These are phyloP conservation scores for Tupaia chinensis DNA, from an alignment of 2,113 vertebrate genomes.

Conservation along the genomic window DNA sequence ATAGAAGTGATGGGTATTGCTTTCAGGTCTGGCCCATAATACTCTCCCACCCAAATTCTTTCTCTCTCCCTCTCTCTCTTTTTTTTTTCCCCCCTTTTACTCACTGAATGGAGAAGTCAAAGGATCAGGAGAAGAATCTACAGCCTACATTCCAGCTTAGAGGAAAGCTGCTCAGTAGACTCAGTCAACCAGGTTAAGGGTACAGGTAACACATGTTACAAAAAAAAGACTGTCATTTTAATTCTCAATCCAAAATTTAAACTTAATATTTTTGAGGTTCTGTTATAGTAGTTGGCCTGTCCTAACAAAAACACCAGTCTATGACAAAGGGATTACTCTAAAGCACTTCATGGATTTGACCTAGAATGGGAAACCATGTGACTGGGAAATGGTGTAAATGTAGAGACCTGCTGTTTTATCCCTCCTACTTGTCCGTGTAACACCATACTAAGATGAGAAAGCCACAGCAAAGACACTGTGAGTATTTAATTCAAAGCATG, in stretches of 20 bases:
- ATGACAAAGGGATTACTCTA: neutral
- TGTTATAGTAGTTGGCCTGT: neutral
- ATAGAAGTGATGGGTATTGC: neutral
- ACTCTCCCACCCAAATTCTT: neutral
- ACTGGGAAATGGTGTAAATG: neutral
- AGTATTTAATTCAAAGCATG: neutral
- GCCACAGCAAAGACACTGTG: neutral
- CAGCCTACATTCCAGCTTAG: neutral
- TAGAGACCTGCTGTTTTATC: neutral
- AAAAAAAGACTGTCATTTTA: slow-evolving; percentile 1
- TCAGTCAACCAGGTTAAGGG: neutral
- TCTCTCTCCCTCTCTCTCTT: neutral
- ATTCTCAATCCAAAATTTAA: slow-evolving; percentile 27
- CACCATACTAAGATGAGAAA: neutral
- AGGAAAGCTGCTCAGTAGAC: neutral
- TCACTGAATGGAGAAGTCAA: neutral
- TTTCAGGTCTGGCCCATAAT: no score
- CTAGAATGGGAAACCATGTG: neutral
- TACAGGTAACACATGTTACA: neutral
- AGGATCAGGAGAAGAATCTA: neutral
- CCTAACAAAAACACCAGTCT: neutral
- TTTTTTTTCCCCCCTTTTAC: neutral
- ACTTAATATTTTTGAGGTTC: neutral
- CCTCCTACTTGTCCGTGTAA: neutral
- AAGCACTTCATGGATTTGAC: neutral